Conservation (phyloP, 2,113 vertebrate species). For the Pachyramphus minor region DNA sequence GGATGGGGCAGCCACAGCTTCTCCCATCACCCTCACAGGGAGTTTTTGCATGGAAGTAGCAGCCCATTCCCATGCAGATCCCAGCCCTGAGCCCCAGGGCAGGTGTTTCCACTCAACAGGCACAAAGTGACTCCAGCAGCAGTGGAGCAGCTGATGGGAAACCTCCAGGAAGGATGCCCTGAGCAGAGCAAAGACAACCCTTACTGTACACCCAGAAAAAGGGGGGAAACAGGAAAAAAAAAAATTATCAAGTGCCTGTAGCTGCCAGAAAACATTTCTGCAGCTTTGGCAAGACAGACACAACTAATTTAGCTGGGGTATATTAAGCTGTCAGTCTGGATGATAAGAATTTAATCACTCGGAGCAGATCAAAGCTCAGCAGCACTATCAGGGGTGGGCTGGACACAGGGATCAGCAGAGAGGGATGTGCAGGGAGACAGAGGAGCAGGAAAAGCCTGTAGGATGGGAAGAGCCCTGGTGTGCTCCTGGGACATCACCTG, state of each 20-base stretch:
- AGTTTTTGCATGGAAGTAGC: accelerated
- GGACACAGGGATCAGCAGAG: not conserved
- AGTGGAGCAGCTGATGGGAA: not conserved
- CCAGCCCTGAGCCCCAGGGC: not conserved
- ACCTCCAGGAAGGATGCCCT: not conserved
- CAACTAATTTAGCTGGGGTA: conserved; percentile 58
- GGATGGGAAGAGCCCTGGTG: accelerated
- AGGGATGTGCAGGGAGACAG: accelerated
- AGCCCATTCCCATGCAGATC: not conserved
- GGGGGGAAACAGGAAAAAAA: not conserved
- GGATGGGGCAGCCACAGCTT: not conserved
- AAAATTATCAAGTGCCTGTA: not conserved
- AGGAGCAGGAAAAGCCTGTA: not conserved
- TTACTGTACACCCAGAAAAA: not conserved
- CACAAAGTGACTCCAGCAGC: not conserved
- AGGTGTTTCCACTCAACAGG: not conserved
- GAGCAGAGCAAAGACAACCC: not conserved
- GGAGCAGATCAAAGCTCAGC: conserved; percentile 43
- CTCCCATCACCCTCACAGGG: not conserved
- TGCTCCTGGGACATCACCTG: not conserved
- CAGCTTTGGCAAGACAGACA: conserved; percentile 58
- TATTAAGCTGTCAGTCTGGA: conserved; percentile 63
- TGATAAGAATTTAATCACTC: conserved; percentile 57
- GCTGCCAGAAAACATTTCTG: conserved; percentile 58
- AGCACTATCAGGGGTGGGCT: not conserved